Base-by-base conservation (phyloP, 2,888 invertebrate genomes). In the Epirrita christyi region DNA sequence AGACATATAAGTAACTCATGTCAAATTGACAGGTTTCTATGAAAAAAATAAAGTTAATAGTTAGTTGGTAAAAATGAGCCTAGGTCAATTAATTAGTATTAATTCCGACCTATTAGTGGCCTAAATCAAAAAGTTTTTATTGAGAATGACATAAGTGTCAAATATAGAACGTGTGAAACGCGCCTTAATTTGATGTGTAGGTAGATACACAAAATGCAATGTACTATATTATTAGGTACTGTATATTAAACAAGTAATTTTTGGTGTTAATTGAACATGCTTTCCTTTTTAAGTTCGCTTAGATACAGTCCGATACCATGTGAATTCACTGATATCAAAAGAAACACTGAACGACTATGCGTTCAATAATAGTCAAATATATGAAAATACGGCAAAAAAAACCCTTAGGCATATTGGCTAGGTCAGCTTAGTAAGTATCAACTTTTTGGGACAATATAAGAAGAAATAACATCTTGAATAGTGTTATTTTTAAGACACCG, bases 181-280 rank as follows among this genome's bases (percentile, higher is more conserved):
- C 10, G 32, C 21, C 32, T 8, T 32, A 2, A 32, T 32, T 32
- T 8, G 32, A 32, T 32, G 10, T 8, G 8, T 8, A 32, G 8
- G 8, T 32, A 8, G 9, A 32, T 10, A 32, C 8, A 32, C 6
- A 32, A 32, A 0, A 8, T 10, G n/a, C n/a, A n/a, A n/a, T 9
- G 32, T 8, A 8, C 8, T 8, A 32, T 32, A 32, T 34, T 41
- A 42, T 34, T 29, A 37, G 37, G 37, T 36, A 44, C n/a, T n/a
- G n/a, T n/a, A n/a, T n/a, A n/a, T n/a, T n/a, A n/a, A n/a, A n/a
- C n/a, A n/a, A 14, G 37, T 48, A 44, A 48, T 55, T 49, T 55
- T 55, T 55, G 55, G 49, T 49, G 37, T 44, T 28, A 41, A 45
- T 38, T 44, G 37, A 52, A 15, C 32, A 41, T 32, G 41, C 40